Conservation (phyloP, 2,888 invertebrate species). For the Theretra japonica region DNA sequence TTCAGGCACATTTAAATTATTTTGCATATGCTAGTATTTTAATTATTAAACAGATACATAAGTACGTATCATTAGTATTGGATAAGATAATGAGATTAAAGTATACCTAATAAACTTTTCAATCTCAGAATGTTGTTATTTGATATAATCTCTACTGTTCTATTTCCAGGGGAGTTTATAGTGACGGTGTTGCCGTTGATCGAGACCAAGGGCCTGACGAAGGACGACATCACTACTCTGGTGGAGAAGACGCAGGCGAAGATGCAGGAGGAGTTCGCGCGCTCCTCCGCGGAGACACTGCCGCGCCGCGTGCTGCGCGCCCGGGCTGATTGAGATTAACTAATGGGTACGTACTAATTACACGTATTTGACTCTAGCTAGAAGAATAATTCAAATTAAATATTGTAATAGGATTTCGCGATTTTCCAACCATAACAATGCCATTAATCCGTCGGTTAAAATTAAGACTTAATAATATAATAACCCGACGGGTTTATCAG, state of each 20-base stretch:
- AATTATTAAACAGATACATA: too few relatives aligned
- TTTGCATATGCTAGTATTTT: background rate
- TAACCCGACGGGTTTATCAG: too few relatives aligned
- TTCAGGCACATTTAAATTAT: background rate
- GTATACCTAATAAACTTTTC: too few relatives aligned
- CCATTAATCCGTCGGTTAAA: background rate
- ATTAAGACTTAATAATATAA: too few relatives aligned
- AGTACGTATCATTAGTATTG: too few relatives aligned
- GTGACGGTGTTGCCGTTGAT: constrained; percentile 90
- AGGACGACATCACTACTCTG: constrained; percentile 86
- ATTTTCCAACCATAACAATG: background rate
- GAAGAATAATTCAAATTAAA: too few relatives aligned
- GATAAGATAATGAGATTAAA: too few relatives aligned
- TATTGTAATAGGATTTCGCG: background rate
- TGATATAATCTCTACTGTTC: background rate
- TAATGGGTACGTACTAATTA: constrained; percentile 13
- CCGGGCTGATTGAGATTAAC: constrained; percentile 45
- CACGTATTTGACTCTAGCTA: background rate
- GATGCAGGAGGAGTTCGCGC: constrained; percentile 87
- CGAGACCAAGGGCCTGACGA: constrained; percentile 86
- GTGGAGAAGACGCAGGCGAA: constrained; percentile 87
- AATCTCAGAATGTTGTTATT: background rate
- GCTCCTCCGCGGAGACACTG: constrained; percentile 69
- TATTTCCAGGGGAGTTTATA: constrained; percentile 85
- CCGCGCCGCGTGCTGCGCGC: constrained; percentile 45